Conservation (phyloP, 2,888 invertebrate species). For the Pyrocoelia pectoralis region DNA sequence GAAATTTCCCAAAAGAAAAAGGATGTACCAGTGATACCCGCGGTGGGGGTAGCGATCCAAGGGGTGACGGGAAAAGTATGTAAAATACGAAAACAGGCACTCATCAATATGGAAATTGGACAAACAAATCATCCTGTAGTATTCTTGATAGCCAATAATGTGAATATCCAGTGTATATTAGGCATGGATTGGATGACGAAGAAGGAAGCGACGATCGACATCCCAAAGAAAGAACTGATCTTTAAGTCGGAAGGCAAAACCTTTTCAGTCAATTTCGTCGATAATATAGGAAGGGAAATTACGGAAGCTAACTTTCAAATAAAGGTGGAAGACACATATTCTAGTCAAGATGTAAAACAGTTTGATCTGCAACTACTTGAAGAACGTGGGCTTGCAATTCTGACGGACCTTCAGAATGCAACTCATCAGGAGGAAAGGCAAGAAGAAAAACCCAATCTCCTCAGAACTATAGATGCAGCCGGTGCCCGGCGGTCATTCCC, state of each 20-base stretch:
- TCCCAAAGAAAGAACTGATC: not conserved
- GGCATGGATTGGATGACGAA: slow-evolving; percentile 3
- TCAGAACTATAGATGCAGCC: not conserved
- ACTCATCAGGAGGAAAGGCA: not conserved
- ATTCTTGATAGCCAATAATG: not conserved
- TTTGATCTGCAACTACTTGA: too few relatives aligned
- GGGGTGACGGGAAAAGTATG: slow-evolving; percentile 3
- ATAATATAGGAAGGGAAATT: too few relatives aligned
- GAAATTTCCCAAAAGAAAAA: not conserved
- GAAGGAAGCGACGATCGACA: not conserved
- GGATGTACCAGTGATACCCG: not conserved
- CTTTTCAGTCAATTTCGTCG: too few relatives aligned
- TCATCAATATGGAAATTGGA: not conserved
- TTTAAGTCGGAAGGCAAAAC: not conserved
- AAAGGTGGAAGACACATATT: too few relatives aligned
- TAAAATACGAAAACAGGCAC: not conserved
- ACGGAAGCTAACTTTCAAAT: too few relatives aligned
- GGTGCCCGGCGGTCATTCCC: not conserved
- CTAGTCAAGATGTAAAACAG: too few relatives aligned
- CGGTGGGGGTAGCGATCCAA: not conserved
- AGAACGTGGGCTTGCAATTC: too few relatives aligned
- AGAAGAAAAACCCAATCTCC: not conserved
- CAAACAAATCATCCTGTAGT: not conserved
- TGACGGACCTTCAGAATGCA: not conserved
- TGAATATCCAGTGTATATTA: not conserved